Base-by-base conservation (phyloP, 2,888 invertebrate species). In the Caenorhabditis becei region DNA sequence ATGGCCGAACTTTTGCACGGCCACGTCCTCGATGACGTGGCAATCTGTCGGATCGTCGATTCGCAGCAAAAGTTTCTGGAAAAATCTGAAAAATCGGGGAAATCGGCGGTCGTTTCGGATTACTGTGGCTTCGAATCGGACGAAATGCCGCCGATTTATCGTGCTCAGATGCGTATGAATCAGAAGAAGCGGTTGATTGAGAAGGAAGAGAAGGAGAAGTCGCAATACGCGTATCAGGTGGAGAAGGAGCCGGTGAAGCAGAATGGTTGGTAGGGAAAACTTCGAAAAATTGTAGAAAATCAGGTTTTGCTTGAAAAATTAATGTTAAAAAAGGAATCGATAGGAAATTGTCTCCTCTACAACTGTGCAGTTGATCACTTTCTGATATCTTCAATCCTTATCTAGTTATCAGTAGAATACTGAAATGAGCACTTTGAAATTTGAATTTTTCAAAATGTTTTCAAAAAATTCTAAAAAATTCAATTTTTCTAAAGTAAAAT, bases 81-180 rank as follows among this genome's bases (percentile, higher is more conserved):
- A 23, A 47, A 62, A 18, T 26, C 18, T 24, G 26, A 24, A 23
- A 47, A 62, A 18, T 26, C 18, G 10, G 18, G 20, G 5, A 10
- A 0, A 10, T 58, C 5, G 8, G 16, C 28, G 18, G 63, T 56
- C 2, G 44, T 26, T 5, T 80, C 79, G 63, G 79, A 80, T 58
- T 80, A 80, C 61, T 80, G 79, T 66, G 79, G 79, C 18, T 80
- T 80, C 26, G 79, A 69, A 26, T 61, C 58, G 28, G 79, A 80
- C 23, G 79, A 80, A 5, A 58, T 80, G 16, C 79, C 79, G 18
- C 79, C 74, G 0, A 26, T 80, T 35, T 80, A 80, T 32, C 79
- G 79, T 51, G 67, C 67, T 18, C 79, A 80, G 44, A 18, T 79
- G 0, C 71, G 72, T 28, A 24, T 44, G 23, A 24, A 26, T 14